Conservation (phyloP, 1,140 invertebrate genomes). For the Oreohelix idahoensis region DNA sequence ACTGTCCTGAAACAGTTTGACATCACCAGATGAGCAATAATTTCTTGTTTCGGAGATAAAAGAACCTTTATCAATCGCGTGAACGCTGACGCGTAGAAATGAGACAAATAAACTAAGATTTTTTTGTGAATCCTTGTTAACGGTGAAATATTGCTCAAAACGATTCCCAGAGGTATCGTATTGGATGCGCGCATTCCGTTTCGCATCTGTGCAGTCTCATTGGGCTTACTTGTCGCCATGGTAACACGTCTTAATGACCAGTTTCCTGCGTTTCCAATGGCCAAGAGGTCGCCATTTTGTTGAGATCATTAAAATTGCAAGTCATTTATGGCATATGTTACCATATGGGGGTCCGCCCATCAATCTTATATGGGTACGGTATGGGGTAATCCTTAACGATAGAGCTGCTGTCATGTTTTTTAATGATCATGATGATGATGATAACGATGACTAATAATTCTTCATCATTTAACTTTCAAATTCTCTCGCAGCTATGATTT, state of each 20-base stretch:
- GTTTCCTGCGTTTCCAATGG: not conserved
- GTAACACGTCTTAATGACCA: not conserved
- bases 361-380: no score
- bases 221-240: not conserved
- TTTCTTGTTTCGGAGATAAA: not conserved
- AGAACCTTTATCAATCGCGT: not conserved
- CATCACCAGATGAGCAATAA: not conserved
- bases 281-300: not conserved
- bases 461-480: no score
- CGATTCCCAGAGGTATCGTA: not conserved
- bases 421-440: no score
- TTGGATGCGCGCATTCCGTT: not conserved
- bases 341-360: no score
- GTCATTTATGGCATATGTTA: no score
- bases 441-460: no score
- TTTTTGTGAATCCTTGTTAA: not conserved
- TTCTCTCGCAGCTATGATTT: no score
- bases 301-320: not conserved
- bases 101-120: not conserved
- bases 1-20: not conserved
- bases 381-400: no score
- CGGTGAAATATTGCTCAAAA: not conserved
- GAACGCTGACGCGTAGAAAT: not conserved
- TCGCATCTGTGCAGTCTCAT: conserved; percentile 11
- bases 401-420: no score